Evolutionary conservation across 2,797 vertebrate genomes (phyloP).

Genomic region (Acipenser transmontanus): DNA sequence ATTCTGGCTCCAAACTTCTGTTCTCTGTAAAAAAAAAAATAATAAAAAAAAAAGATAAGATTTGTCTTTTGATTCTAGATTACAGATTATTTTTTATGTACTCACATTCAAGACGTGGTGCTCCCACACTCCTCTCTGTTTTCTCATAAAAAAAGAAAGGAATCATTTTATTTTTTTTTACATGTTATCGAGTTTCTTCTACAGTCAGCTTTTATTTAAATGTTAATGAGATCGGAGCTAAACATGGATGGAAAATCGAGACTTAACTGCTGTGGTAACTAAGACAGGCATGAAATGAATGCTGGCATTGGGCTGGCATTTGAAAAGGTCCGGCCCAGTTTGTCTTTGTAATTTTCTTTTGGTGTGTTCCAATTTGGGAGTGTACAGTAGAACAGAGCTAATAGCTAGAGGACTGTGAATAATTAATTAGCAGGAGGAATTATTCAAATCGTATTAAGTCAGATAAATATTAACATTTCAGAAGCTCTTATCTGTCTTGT

Average conservation of each 20-base stretch:
- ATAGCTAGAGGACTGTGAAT: slow-evolving; percentile 61
- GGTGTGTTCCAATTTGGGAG: slow-evolving; percentile 37
- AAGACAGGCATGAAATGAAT: slow-evolving; percentile 43
- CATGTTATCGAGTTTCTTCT: slow-evolving; percentile 49
- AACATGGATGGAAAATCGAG: slow-evolving; percentile 46
- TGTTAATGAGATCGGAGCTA: slow-evolving; percentile 49
- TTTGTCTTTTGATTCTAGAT: slow-evolving; percentile 51
- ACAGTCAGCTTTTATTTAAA: slow-evolving; percentile 57
- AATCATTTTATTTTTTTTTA: slow-evolving; percentile 47
- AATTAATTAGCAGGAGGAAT: slow-evolving; percentile 79
- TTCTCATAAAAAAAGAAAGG: slow-evolving; percentile 37
- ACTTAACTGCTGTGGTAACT: slow-evolving; percentile 24
- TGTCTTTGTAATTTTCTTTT: slow-evolving; percentile 42
- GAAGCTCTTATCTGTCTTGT: slow-evolving; percentile 47
- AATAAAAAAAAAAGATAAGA: slow-evolving; percentile 34
- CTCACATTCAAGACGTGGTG: slow-evolving; percentile 17
- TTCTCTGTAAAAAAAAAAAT: slow-evolving; percentile 26
- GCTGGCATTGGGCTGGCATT: slow-evolving; percentile 24
- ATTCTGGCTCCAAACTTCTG: slow-evolving; percentile 26
- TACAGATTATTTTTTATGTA: slow-evolving; percentile 37
- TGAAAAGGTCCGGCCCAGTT: slow-evolving; percentile 30
- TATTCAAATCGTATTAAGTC: slow-evolving; percentile 61
- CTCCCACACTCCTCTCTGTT: slow-evolving; percentile 18
- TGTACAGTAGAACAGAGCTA: slow-evolving; percentile 39
- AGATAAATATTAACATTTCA: slow-evolving; percentile 62